Base-by-base conservation (phyloP, 1,140 invertebrate genomes). In the Bursaphelenchus mucronatus region DNA sequence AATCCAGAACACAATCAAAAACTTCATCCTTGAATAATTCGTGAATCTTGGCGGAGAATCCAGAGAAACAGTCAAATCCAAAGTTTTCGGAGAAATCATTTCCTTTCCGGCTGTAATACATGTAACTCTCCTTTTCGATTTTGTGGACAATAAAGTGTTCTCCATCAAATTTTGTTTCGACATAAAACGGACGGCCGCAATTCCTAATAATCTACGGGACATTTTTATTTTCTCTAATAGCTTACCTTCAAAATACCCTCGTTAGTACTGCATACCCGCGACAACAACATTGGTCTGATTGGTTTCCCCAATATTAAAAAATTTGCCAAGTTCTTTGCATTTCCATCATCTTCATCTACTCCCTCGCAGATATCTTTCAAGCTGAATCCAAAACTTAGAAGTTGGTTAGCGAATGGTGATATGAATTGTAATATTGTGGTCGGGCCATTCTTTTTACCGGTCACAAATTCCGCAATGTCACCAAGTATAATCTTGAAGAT, bases 71-170 rank as follows among this genome's bases (percentile, higher is more conserved):
- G 76, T 43, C 76, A 68, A 17, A 46, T 50, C 3, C 74, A 54
- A 21, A 73, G 70, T 49, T 74, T 19, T 50, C 69, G 73, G 21
- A 67, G 62, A 8, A 53, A 51, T 40, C 52, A 11, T 19, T 15
- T 19, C 21, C 21, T 15, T 11, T 11, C 13, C 52, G 13, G 11
- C 52, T 54, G 41, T 40, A 59, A 53, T 71, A 76, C 41, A 69
- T 69, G 45, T 73, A 71, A n/a, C 59, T 45, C n/a, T 19, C 46
- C 53, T 17, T 63, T 30, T 50, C 44, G 19, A 69, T 71, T 57
- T 51, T 56, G 45, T 74, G 71, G n/a, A 74, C 51, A 10, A 76
- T 30, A 40, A 74, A 59, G 47, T 76, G 74, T 19, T 74, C 71
- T 43, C 71, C 71, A 53, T 74, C 71, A 46, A 53, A 74, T 47